Evolutionary conservation across 2,113 vertebrate genomes (phyloP).

Genomic region (Vulpes lagopus): DNA sequence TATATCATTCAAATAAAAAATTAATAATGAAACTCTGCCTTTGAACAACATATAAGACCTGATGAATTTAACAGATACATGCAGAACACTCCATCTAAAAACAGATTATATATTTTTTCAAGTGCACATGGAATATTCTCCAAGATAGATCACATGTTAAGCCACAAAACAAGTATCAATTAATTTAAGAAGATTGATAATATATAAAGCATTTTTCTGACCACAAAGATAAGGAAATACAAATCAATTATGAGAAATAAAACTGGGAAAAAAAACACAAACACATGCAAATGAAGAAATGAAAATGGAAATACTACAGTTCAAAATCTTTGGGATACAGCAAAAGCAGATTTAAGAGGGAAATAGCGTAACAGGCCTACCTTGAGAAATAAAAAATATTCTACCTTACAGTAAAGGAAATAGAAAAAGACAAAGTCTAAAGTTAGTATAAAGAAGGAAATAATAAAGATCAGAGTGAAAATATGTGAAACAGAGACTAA

Average conservation of each 20-base stretch:
- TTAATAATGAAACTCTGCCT: neutral
- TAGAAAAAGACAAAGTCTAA: too few species aligned
- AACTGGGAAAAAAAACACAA: too few species aligned
- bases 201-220: neutral
- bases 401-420: too few species aligned
- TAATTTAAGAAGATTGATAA: neutral
- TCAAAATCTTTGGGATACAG: too few species aligned
- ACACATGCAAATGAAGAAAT: too few species aligned
- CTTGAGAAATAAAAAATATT: too few species aligned
- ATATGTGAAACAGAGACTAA: too few species aligned
- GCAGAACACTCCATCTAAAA: neutral
- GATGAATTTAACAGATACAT: neutral
- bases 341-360: too few species aligned
- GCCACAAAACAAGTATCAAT: neutral
- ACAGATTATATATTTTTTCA: neutral
- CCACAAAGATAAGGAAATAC: neutral
- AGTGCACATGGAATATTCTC: neutral
- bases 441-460: too few species aligned
- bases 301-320: too few species aligned
- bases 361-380: too few species aligned
- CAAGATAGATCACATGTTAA: neutral
- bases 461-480: too few species aligned
- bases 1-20: neutral
- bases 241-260: neutral
- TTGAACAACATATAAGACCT: neutral